Conservation (phyloP, 2,888 invertebrate genomes). For the Chaetogeoica ovagalla region DNA sequence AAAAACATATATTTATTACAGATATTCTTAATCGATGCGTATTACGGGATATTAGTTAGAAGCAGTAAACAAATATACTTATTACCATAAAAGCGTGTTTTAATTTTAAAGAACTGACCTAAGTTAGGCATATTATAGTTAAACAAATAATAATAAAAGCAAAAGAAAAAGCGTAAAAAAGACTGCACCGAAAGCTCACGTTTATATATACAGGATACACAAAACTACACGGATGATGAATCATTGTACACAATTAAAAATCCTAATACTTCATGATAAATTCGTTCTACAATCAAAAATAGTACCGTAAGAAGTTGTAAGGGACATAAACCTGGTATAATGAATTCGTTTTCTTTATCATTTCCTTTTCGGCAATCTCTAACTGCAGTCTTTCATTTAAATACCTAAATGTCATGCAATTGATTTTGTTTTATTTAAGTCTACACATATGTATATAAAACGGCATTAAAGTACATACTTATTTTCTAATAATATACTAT, state of each 20-base stretch:
- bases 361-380: slow-evolving; percentile 76
- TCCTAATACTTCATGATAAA: slow-evolving; percentile 7
- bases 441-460: background rate
- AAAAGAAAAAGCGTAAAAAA: background rate
- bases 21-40: background rate
- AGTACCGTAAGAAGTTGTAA: slow-evolving; percentile 54
- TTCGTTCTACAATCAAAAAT: slow-evolving; percentile 38
- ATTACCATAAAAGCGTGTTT: background rate
- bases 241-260: background rate
- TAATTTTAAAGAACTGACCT: background rate
- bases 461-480: slow-evolving; percentile 61
- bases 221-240: background rate
- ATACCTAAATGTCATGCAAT: slow-evolving; percentile 61
- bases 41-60: background rate
- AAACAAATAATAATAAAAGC: background rate
- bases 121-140: background rate
- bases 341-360: slow-evolving; percentile 77
- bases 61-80: background rate
- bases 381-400: slow-evolving; percentile 79
- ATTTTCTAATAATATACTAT: slow-evolving; percentile 79
- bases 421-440: slow-evolving; percentile 25
- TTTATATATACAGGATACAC: background rate
- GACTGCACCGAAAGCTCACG: background rate
- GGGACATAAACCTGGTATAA: slow-evolving; percentile 57
- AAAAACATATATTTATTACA: background rate